These are phyloP conservation scores for Onychomys torridus DNA, from an alignment of 2,797 vertebrate species.

Conservation along the genomic window DNA sequence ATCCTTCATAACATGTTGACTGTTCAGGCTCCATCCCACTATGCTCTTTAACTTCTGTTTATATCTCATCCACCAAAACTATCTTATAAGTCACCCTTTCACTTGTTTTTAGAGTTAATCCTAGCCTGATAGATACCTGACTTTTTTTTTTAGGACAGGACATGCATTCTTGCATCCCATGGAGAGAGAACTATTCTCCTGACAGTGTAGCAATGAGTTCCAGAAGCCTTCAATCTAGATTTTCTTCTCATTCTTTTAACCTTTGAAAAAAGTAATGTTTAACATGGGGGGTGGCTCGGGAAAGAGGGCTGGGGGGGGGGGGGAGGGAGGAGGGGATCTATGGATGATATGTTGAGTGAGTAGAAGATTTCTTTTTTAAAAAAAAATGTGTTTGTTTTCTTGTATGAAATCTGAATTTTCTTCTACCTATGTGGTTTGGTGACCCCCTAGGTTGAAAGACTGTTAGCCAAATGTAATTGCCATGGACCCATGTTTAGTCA, in stretches of 20 bases:
- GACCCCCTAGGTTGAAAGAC: not conserved
- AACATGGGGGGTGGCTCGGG: too few relatives aligned
- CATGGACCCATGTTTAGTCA: not conserved
- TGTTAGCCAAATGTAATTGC: not conserved
- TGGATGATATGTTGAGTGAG: too few relatives aligned
- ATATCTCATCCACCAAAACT: not conserved
- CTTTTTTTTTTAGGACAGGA: not conserved
- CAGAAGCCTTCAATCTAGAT: not conserved
- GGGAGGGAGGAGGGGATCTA: too few relatives aligned
- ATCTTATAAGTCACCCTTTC: not conserved
- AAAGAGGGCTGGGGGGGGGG: too few relatives aligned
- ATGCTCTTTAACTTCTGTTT: conserved; percentile 24
- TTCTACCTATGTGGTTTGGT: not conserved
- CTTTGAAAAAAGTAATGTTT: not conserved
- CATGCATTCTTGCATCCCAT: not conserved
- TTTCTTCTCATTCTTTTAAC: not conserved
- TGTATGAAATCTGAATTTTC: not conserved
- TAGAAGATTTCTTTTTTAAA: too few relatives aligned
- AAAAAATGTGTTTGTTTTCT: conserved; percentile 13
- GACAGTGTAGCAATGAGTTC: not conserved
- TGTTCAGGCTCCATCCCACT: not conserved
- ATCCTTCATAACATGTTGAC: not conserved
- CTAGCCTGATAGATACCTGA: not conserved
- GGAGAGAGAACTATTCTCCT: not conserved
- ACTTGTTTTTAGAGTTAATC: conserved; percentile 32